Evolutionary conservation across 2,888 invertebrate genomes (phyloP).

Genomic region (Eristalinus aeneus): DNA sequence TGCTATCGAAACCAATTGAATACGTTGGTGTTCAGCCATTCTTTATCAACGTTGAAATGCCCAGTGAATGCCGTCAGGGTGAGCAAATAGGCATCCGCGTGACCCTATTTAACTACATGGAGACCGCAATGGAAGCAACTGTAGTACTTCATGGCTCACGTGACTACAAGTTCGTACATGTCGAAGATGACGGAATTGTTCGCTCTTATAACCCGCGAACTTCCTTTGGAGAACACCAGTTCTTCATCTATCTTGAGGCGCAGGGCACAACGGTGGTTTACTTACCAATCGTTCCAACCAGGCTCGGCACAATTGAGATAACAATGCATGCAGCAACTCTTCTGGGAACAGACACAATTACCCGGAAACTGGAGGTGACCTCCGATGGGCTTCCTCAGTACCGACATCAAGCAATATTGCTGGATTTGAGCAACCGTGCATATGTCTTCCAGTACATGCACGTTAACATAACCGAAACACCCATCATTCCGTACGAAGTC

Average conservation of each 20-base stretch:
- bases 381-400: conserved; percentile 94
- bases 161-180: conserved; percentile 93
- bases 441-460: conserved; percentile 95
- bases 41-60: conserved; percentile 95
- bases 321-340: conserved; percentile 87
- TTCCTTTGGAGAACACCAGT: conserved; percentile 94
- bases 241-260: conserved; percentile 90
- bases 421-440: conserved; percentile 93
- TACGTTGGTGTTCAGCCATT: conserved; percentile 93
- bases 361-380: conserved; percentile 85
- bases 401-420: conserved; percentile 92
- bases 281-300: conserved; percentile 91
- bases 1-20: conserved; percentile 88
- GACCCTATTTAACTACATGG: conserved; percentile 94
- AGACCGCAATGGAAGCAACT: conserved; percentile 88
- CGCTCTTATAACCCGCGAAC: conserved; percentile 91
- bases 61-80: conserved; percentile 88
- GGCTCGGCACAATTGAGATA: conserved; percentile 86
- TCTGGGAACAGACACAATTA: conserved; percentile 86
- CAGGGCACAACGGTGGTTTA: conserved; percentile 90
- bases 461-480: conserved; percentile 94
- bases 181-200: conserved; percentile 91
- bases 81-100: conserved; percentile 95
- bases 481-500: conserved; percentile 92
- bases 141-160: conserved; percentile 90